phyloP scores from a whole-genome alignment of 2,888 invertebrate species.

The Pteria penguin region DNA sequence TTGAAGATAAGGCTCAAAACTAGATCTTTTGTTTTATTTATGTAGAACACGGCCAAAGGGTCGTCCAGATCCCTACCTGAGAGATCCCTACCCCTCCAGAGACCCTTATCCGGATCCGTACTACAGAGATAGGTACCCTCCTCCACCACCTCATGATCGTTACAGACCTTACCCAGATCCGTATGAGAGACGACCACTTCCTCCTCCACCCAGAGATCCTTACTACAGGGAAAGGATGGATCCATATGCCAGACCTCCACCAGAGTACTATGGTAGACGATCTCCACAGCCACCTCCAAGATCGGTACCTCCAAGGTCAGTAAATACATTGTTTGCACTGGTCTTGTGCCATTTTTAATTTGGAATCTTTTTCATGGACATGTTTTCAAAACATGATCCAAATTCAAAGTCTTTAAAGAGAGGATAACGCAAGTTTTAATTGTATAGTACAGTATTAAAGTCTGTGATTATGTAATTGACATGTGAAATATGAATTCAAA shows the following conservation, averaged over 20 bases:
- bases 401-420: no score
- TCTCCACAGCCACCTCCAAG: slow-evolving; percentile 32
- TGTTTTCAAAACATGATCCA: no score
- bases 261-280: slow-evolving; percentile 68
- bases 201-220: slow-evolving; percentile 56
- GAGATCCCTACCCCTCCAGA: slow-evolving; percentile 35
- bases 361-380: no score
- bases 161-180: slow-evolving; percentile 70
- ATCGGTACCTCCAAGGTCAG: background rate
- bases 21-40: no score
- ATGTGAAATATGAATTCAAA: no score
- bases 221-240: slow-evolving; percentile 61
- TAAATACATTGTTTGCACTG: background rate
- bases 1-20: no score
- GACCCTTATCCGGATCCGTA: slow-evolving; percentile 62
- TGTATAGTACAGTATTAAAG: no score
- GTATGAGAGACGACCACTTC: slow-evolving; percentile 66
- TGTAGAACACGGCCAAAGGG: slow-evolving; percentile 20
- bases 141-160: slow-evolving; percentile 65
- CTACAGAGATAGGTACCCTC: slow-evolving; percentile 68
- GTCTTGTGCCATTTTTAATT: no score
- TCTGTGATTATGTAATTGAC: no score
- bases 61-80: background rate
- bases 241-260: slow-evolving; percentile 68
- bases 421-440: no score